phyloP scores from a whole-genome alignment of 2,888 invertebrate species.

The Acanthoscelides obtectus region DNA sequence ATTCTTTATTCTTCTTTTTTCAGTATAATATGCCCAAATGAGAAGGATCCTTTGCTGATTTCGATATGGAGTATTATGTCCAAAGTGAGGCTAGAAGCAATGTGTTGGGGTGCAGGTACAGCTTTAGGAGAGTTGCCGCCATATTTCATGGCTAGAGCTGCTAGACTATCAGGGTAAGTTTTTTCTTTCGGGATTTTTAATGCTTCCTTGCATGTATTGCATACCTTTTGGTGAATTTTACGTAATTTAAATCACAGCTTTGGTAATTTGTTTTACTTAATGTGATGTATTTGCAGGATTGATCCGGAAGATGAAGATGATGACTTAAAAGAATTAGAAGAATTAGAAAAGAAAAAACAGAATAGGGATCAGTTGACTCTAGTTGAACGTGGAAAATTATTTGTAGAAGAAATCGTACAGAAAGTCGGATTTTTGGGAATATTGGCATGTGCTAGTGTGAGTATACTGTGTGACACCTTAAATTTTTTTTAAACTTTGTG shows the following conservation, averaged over 20 bases:
- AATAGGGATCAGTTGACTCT: conserved; percentile 57
- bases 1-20: conserved; percentile 29
- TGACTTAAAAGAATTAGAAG: conserved; percentile 71
- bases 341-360: conserved; percentile 61
- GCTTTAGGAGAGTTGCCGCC: conserved; percentile 99
- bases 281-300: conserved; percentile 33
- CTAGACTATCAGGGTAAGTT: conserved; percentile 59
- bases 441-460: conserved; percentile 88
- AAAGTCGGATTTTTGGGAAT: conserved; percentile 95
- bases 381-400: conserved; percentile 74
- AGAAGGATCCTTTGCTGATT: conserved; percentile 60
- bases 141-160: conserved; percentile 99
- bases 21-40: conserved; percentile 82
- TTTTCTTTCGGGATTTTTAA: too few species aligned
- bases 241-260: too few species aligned
- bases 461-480: conserved; percentile 34
- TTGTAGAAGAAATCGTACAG: conserved; percentile 85
- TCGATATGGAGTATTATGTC: conserved; percentile 91
- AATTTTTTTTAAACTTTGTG: too few species aligned
- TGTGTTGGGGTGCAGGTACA: conserved; percentile 97
- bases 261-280: too few species aligned
- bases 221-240: too few species aligned
- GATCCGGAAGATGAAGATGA: conserved; percentile 57
- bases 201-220: too few species aligned
- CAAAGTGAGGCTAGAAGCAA: conserved; percentile 91